Conservation (phyloP, 2,888 invertebrate species). For the Catocala sponsa region DNA sequence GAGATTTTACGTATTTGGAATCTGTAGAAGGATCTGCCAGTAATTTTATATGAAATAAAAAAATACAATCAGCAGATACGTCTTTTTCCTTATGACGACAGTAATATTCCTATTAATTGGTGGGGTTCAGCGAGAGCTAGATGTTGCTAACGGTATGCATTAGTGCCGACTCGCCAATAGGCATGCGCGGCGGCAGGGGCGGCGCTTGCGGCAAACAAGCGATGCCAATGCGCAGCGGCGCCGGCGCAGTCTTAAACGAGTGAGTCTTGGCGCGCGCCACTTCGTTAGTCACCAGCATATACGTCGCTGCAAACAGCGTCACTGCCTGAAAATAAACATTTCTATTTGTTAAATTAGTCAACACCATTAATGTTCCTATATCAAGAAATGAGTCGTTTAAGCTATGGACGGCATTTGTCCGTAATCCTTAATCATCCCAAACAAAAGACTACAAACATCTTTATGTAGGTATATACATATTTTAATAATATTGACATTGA, state of each 20-base stretch:
- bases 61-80: no score
- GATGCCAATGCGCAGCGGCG: slow-evolving; percentile 59
- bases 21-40: no score
- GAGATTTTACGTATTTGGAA: no score
- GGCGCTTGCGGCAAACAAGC: slow-evolving; percentile 58
- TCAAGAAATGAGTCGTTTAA: no score
- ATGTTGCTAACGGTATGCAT: slow-evolving; percentile 22
- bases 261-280: slow-evolving; percentile 59
- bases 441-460: no score
- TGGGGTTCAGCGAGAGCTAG: slow-evolving; percentile 8
- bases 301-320: slow-evolving; percentile 73
- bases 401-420: no score
- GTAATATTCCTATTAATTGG: background rate
- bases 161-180: slow-evolving; percentile 39
- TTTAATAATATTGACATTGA: no score
- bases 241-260: slow-evolving; percentile 51
- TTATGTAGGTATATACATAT: no score
- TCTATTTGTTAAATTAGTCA: background rate
- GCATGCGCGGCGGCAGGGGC: slow-evolving; percentile 36
- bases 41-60: no score
- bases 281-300: slow-evolving; percentile 65
- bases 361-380: no score
- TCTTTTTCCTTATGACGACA: no score
- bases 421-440: no score
- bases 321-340: slow-evolving; percentile 61